Conservation (phyloP, 30 jellyfish, hydroid and myxozoan genomes). For the Mastigias papua region DNA sequence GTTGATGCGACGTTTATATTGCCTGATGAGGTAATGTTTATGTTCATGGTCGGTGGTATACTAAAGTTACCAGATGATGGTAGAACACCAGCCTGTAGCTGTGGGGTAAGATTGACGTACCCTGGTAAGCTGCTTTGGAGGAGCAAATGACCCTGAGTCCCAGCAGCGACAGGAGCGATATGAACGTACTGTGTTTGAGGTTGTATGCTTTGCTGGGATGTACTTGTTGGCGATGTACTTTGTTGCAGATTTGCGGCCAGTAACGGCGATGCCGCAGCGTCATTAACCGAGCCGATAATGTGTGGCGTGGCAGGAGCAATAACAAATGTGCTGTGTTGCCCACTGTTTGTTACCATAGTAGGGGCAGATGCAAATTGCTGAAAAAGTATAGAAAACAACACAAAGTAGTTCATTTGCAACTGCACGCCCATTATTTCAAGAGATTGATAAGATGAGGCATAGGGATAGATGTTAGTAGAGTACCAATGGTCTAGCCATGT, state of each 20-base stretch:
- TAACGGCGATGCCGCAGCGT: conserved; percentile 18
- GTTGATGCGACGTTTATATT: conserved; percentile 10
- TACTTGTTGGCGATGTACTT: neutral
- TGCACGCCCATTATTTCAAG: too few relatives aligned
- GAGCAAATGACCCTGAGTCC: neutral
- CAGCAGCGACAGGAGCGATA: conserved; percentile 39
- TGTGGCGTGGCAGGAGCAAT: conserved; percentile 36
- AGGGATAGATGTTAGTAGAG: too few relatives aligned
- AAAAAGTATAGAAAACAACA: neutral
- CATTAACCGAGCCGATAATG: conserved; percentile 37
- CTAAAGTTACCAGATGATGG: conserved; percentile 22
- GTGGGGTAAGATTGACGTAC: conserved; percentile 29
- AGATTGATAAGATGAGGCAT: too few relatives aligned
- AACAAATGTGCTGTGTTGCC: conserved; percentile 36
- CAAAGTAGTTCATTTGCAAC: too few relatives aligned
- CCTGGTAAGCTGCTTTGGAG: conserved; percentile 35
- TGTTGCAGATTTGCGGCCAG: conserved; percentile 62
- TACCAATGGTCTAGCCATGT: too few relatives aligned
- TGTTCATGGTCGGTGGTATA: conserved; percentile 16
- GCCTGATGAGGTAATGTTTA: conserved; percentile 32
- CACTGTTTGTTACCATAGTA: conserved; percentile 59
- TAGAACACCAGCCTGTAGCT: conserved; percentile 34
- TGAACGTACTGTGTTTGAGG: conserved; percentile 43
- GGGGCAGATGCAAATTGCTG: conserved; percentile 62
- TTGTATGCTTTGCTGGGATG: neutral